Evolutionary conservation across 1,140 invertebrate genomes (phyloP).

Genomic region (Metaphire vulgaris): DNA sequence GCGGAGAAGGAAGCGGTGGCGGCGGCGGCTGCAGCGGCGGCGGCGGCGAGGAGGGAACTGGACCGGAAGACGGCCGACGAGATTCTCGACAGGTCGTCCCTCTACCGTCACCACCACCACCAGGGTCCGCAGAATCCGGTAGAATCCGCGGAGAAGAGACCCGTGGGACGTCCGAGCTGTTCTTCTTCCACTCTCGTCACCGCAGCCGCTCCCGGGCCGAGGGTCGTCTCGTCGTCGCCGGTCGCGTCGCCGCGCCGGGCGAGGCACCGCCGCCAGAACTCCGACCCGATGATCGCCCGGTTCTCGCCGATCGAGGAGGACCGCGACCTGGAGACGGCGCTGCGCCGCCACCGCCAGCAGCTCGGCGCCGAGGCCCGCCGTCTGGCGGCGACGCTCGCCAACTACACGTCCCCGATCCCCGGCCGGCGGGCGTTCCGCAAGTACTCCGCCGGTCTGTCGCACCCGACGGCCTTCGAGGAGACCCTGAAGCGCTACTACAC

Average conservation of each 20-base stretch:
- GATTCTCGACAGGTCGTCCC: constrained; percentile 30
- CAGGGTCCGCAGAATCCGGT: background rate
- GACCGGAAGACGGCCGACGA: background rate
- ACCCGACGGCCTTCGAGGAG: background rate
- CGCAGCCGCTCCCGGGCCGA: constrained; percentile 39
- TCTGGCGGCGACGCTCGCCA: background rate
- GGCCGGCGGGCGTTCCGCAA: background rate
- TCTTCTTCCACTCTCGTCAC: constrained; percentile 45
- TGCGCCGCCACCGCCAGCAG: background rate
- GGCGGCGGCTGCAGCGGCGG: constrained; percentile 1
- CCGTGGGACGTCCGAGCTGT: constrained; percentile 37
- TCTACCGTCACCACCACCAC: no score
- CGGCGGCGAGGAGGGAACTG: constrained; percentile 29
- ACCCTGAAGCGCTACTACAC: background rate
- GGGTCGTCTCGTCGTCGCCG: constrained; percentile 40
- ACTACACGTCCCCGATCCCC: constrained; percentile 6
- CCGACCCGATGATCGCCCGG: constrained; percentile 49
- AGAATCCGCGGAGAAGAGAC: constrained; percentile 35
- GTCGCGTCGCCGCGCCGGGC: constrained; percentile 45
- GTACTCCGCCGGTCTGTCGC: constrained; percentile 4
- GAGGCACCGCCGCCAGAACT: constrained; percentile 48
- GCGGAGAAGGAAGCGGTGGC: constrained; percentile 6
- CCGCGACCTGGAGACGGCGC: constrained; percentile 51
- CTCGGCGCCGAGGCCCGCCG: background rate
- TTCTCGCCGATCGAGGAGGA: constrained; percentile 59